Conservation (phyloP, 1,140 invertebrate genomes). For the Euwallacea fornicatus region DNA sequence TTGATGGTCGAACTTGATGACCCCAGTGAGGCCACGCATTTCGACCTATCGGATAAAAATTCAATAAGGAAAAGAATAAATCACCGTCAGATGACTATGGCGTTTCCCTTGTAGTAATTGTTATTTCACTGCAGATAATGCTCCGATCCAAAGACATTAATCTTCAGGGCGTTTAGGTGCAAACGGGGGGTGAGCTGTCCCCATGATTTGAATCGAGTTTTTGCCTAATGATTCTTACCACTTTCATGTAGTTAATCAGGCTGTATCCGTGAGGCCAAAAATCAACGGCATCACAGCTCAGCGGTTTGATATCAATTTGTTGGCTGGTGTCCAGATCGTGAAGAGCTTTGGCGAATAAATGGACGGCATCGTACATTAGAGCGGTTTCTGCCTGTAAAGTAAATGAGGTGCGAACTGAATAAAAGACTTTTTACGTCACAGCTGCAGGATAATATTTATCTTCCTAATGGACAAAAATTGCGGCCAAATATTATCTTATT, state of each 20-base stretch:
- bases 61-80: conserved; percentile 3
- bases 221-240: conserved; percentile 65
- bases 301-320: conserved; percentile 82
- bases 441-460: not conserved
- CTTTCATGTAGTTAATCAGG: conserved; percentile 97
- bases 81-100: too few relatives aligned
- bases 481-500: not conserved
- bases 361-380: conserved; percentile 93
- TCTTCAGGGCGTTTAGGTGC: conserved; percentile 3
- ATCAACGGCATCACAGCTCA: conserved; percentile 87
- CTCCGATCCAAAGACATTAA: not conserved
- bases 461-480: not conserved
- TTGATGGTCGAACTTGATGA: conserved; percentile 93
- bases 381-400: conserved; percentile 86
- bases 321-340: conserved; percentile 88
- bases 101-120: too few relatives aligned
- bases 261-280: conserved; percentile 94
- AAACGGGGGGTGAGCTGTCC: not conserved
- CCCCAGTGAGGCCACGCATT: conserved; percentile 87
- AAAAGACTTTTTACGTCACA: not conserved
- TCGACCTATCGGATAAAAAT: conserved; percentile 68
- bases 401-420: conserved; percentile 22
- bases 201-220: too few relatives aligned
- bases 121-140: too few relatives aligned
- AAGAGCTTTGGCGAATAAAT: conserved; percentile 90